Evolutionary conservation across 1,140 invertebrate genomes (phyloP), one percentile per base, ranked within the genome.

Genomic region (Leptopilina clavipes): DNA sequence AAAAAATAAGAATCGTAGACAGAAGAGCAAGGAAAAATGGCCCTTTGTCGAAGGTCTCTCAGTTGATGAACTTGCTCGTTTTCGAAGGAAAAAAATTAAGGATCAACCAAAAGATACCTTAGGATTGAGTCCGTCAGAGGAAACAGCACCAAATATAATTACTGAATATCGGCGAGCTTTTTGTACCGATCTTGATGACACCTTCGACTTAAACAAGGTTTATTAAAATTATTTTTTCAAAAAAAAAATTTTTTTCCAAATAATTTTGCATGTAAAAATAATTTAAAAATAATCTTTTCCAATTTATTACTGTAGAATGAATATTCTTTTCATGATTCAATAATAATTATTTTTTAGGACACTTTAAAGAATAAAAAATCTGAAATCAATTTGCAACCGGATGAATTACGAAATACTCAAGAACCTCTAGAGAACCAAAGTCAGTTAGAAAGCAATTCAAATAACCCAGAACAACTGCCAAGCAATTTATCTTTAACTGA

Each of bases 41-140:
- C 85, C 85, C 14, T 90, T 92, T 48, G 86, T 90, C 71, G 91
- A 92, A 14, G 89, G 90, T 9, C 82, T 91, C n/a, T 92, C 91
- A 3, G 92, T 93, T 25, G 92, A 93, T 79, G 91, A 92, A 79
- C 83, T 92, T 52, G 89, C 88, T 22, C 87, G 88, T 54, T 92
- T 91, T 82, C 90, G 92, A 22, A 89, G 91, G 31, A 89, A 90
- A 77, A 88, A 89, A 18, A 83, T 89, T 17, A 83, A 86, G 8
- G 81, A 81, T 59, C 84, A 83, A 70, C 87, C 88, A 1, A 86
- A 84, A 73, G 89, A 90, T 77, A 88, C 85, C 73, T 83, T 90
- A 37, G 82, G 80, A 37, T 74, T 73, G 17, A 44, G 79, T 52
- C 48, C 79, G n/a, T 18, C 8, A 14, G 73, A 77, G 12, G 81